A percentile compares a stretch with the other conserved stretches of the same genome.
phyloP scores from a whole-genome alignment of 2,888 invertebrate genomes.

The Clunio marinus region DNA sequence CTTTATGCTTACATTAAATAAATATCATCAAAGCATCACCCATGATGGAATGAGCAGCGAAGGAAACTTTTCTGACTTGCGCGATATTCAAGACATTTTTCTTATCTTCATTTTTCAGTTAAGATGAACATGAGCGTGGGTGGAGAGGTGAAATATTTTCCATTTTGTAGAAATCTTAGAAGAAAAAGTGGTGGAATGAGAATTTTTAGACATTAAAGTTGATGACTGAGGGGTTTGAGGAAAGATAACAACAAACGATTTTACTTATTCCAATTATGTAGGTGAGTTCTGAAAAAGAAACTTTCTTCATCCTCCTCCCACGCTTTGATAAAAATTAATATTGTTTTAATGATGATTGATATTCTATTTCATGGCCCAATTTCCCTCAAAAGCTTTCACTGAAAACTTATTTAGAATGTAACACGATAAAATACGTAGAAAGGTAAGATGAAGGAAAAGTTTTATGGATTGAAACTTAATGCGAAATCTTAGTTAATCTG shows the following conservation, averaged over 20 bases:
- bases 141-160: neutral
- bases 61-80: neutral
- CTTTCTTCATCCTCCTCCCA: neutral
- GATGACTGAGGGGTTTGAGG: too few species aligned
- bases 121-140: neutral
- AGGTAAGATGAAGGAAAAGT: neutral
- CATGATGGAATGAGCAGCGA: neutral
- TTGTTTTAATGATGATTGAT: constrained; percentile 20
- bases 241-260: too few species aligned
- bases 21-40: neutral
- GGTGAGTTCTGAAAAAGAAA: too few species aligned
- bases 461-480: constrained; percentile 3
- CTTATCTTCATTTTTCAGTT: neutral
- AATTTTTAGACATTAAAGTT: too few species aligned
- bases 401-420: too few species aligned
- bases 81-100: constrained; percentile 3
- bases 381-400: neutral
- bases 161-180: neutral
- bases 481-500: neutral
- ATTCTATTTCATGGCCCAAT: neutral
- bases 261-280: too few species aligned
- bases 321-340: constrained; percentile 12
- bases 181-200: too few species aligned
- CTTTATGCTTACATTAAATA: too few species aligned
- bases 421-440: too few species aligned